Conservation (phyloP, 2,113 vertebrate genomes). For the Rhabdomys dilectus region DNA sequence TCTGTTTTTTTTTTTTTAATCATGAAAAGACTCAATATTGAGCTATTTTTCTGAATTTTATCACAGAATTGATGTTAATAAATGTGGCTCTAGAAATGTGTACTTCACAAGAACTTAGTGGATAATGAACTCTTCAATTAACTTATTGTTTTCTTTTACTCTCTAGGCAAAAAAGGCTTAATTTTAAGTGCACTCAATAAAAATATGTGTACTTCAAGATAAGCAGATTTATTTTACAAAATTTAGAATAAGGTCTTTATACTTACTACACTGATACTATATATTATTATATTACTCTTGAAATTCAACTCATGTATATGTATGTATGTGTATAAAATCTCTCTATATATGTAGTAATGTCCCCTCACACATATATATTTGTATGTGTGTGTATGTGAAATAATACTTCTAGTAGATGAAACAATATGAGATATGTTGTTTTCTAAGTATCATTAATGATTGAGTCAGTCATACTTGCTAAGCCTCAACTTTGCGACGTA, state of each 20-base stretch:
- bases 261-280: not conserved
- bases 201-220: slow-evolving; percentile 58
- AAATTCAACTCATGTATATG: not conserved
- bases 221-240: slow-evolving; percentile 55
- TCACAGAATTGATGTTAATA: slow-evolving; percentile 5
- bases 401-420: not conserved
- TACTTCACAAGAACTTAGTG: slow-evolving; percentile 25
- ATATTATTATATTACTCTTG: not conserved
- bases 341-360: no score
- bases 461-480: not conserved
- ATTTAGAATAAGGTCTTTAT: slow-evolving; percentile 5
- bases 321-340: no score
- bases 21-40: not conserved
- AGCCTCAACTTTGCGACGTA: not conserved
- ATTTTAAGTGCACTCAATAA: slow-evolving; percentile 49
- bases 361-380: no score
- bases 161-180: not conserved
- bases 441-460: not conserved
- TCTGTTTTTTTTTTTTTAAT: not conserved
- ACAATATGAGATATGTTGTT: not conserved
- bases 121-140: slow-evolving; percentile 55
- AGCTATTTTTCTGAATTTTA: not conserved
- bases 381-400: no score
- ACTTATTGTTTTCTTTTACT: slow-evolving; percentile 47
- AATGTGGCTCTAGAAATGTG: slow-evolving; percentile 32